These are phyloP conservation scores for Rhyzopertha dominica DNA, from an alignment of 1,140 invertebrate genomes.

Conservation along the genomic window DNA sequence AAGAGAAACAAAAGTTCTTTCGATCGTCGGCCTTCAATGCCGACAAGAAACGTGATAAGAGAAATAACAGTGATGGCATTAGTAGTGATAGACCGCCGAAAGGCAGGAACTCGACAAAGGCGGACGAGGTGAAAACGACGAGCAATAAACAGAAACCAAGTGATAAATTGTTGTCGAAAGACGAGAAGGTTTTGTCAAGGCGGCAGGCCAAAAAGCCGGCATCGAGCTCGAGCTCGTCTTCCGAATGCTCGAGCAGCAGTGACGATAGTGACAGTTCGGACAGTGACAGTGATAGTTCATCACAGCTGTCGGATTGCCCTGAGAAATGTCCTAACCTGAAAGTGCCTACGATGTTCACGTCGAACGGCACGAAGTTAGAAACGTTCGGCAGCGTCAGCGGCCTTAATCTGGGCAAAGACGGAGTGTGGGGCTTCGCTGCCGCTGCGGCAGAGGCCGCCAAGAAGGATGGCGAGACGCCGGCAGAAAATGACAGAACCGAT, in stretches of 20 bases:
- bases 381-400: constrained; percentile 51
- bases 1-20: constrained; percentile 83
- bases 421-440: constrained; percentile 75
- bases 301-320: constrained; percentile 14
- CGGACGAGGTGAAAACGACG: background rate
- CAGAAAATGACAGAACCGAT: constrained; percentile 22
- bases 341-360: constrained; percentile 21
- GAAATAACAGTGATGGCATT: constrained; percentile 9
- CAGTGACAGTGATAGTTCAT: no score
- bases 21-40: constrained; percentile 68
- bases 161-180: background rate
- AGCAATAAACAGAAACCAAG: constrained; percentile 3
- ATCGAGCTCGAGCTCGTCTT: constrained; percentile 3
- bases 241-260: no score
- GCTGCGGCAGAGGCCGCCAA: constrained; percentile 48
- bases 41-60: constrained; percentile 43
- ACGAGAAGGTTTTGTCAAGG: background rate
- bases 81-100: no score
- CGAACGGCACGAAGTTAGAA: constrained; percentile 21
- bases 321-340: constrained; percentile 25
- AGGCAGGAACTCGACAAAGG: constrained; percentile 6
- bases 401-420: constrained; percentile 50
- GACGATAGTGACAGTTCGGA: no score
- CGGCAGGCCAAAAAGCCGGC: background rate
- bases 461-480: constrained; percentile 10